Base-by-base conservation (phyloP, 2,113 vertebrate genomes). In the Podarcis raffonei region DNA sequence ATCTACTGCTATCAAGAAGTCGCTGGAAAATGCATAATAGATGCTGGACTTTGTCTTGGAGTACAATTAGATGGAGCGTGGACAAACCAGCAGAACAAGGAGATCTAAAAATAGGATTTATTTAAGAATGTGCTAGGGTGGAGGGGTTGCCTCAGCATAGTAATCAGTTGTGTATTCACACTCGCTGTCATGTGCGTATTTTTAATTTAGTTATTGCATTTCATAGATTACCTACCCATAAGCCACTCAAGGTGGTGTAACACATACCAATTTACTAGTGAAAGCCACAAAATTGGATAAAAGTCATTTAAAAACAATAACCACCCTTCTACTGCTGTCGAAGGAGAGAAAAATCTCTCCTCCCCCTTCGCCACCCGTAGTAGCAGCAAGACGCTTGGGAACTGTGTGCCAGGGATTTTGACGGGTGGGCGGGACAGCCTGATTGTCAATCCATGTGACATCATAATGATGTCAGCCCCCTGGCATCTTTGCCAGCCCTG, bases 1-100 rank as follows among this genome's bases (percentile, higher is more conserved):
- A 79, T 90, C 66, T 16, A 9, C 25, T 69, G 74, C 82, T 86
- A 83, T 87, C 89, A 80, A 84, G 66, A 68, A 62, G 30, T 32
- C 89, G 87, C 8, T 88, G 87, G 78, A 85, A 94, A 57, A 87
- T 81, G 62, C 0, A 0, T 76, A 30, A 68, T 87, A 2, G 6
- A 13, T 84, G 4, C 6, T 75, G 35, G 68, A 87, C 7, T 25
- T 62, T 0, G 0, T 92, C 62, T 87, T 30, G 2, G 71, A 74
- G 0, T 32, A 12, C 37, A 71, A 30, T 89, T 86, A 75, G 4
- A 0, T 83, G 76, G 39, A 66, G 30, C 68, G 32, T 81, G 79
- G 5, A 57, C 37, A 66, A 71, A 59, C 35, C 53, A 84, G 0
- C 84, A 87, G 83, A 57, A 86, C 75, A 81, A 86, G 68, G 79